phyloP scores from a whole-genome alignment of 2,888 invertebrate species.

The Thereva unica region DNA sequence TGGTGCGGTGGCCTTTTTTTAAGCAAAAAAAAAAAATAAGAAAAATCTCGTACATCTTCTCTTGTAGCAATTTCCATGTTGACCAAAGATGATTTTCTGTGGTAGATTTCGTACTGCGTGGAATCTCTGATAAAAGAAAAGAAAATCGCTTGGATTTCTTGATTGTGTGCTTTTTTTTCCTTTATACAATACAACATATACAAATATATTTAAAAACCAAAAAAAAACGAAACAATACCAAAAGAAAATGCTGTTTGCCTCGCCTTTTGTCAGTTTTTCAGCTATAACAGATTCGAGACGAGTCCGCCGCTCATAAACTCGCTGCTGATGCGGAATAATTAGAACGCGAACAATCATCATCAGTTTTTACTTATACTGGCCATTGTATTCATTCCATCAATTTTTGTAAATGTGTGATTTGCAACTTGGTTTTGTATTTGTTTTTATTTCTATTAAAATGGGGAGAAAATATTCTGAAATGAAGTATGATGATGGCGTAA shows the following conservation, averaged over 20 bases:
- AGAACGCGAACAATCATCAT: constrained; percentile 22
- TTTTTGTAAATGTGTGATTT: too few species aligned
- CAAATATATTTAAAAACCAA: too few species aligned
- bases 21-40: too few species aligned
- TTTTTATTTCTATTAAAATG: too few species aligned
- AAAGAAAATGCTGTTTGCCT: background rate
- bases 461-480: too few species aligned
- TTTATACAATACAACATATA: background rate
- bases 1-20: background rate
- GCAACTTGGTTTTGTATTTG: too few species aligned
- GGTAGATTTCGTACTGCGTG: constrained; percentile 6
- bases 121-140: background rate
- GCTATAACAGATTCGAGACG: background rate
- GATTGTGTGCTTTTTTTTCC: background rate
- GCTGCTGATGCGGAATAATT: constrained; percentile 25
- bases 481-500: too few species aligned
- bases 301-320: too few species aligned
- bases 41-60: background rate
- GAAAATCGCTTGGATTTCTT: constrained; percentile 15
- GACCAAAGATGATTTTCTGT: constrained; percentile 20
- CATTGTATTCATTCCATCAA: too few species aligned
- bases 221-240: too few species aligned
- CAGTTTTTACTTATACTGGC: background rate
- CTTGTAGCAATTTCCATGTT: constrained; percentile 20
- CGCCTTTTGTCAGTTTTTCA: constrained; percentile 8